Percentiles rank a stretch among this genome's conserved stretches.
These are phyloP conservation scores for Siderastrea radians DNA, from an alignment of 92 coral and sea anemone species.

Conservation along the genomic window DNA sequence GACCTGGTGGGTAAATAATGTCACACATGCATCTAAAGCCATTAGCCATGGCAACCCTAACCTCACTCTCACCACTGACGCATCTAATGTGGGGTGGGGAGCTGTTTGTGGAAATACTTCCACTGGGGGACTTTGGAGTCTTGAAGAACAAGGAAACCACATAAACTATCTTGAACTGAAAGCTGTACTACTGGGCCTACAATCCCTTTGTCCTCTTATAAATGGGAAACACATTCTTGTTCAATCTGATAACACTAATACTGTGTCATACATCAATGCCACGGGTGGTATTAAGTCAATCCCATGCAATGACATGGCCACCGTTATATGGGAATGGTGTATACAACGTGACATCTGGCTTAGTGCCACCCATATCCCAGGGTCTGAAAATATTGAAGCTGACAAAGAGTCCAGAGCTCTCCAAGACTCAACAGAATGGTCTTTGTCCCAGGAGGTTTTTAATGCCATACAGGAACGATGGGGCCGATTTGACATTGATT, in stretches of 20 bases:
- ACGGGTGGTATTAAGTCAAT: slow-evolving; percentile 53
- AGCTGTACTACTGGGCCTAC: slow-evolving; percentile 39
- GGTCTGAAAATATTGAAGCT: slow-evolving; percentile 26
- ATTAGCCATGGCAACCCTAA: too few relatives aligned
- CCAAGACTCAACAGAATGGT: slow-evolving; percentile 43
- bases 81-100: too few relatives aligned
- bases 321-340: slow-evolving; percentile 23
- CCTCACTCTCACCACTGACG: too few relatives aligned
- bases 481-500: slow-evolving; percentile 16
- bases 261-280: slow-evolving; percentile 7
- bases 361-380: slow-evolving; percentile 50
- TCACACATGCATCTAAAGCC: too few relatives aligned
- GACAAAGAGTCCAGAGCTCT: slow-evolving; percentile 34
- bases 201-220: slow-evolving; percentile 28
- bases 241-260: too few relatives aligned
- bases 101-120: too few relatives aligned
- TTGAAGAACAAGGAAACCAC: too few relatives aligned
- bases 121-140: too few relatives aligned
- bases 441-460: not conserved
- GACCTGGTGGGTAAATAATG: too few relatives aligned
- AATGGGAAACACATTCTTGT: too few relatives aligned
- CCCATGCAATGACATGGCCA: slow-evolving; percentile 35
- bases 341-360: slow-evolving; percentile 23
- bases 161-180: not conserved
- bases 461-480: slow-evolving; percentile 1